Evolutionary conservation across 1,140 invertebrate genomes (phyloP).

Genomic region (Drosophila kikkawai): DNA sequence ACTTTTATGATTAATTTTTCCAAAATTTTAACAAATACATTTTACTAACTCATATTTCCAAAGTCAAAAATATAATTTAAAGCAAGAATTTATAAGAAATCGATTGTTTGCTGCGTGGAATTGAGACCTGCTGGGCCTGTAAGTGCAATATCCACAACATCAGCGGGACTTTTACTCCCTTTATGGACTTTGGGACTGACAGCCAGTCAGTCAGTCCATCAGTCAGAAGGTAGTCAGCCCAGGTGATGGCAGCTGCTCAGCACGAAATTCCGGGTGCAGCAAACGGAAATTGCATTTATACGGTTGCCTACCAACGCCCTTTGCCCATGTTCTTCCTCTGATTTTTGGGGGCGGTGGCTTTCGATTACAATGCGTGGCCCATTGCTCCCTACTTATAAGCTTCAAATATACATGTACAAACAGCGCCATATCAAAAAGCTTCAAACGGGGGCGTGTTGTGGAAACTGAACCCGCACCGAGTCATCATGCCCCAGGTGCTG

Average conservation of each 20-base stretch:
- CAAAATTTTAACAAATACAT: background rate
- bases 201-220: constrained; percentile 34
- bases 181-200: constrained; percentile 27
- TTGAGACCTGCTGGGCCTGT: constrained; percentile 6
- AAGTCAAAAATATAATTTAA: background rate
- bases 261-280: constrained; percentile 73
- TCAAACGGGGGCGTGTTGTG: background rate
- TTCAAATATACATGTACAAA: constrained; percentile 18
- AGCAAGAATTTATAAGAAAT: background rate
- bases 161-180: constrained; percentile 6
- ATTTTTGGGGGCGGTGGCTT: constrained; percentile 1
- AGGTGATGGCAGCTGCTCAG: constrained; percentile 21
- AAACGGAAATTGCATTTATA: constrained; percentile 80
- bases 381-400: constrained; percentile 16
- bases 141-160: constrained; percentile 16
- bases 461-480: constrained; percentile 1
- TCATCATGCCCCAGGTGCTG: constrained; percentile 50
- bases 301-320: constrained; percentile 50
- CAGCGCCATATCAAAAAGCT: constrained; percentile 23
- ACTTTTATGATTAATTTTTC: background rate
- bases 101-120: constrained; percentile 9
- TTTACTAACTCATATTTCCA: background rate
- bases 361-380: constrained; percentile 51
- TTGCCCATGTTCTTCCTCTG: constrained; percentile 17
- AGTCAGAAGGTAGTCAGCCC: constrained; percentile 46